Evolutionary conservation across 2,113 vertebrate genomes (phyloP).

Genomic region (Origma solitaria): DNA sequence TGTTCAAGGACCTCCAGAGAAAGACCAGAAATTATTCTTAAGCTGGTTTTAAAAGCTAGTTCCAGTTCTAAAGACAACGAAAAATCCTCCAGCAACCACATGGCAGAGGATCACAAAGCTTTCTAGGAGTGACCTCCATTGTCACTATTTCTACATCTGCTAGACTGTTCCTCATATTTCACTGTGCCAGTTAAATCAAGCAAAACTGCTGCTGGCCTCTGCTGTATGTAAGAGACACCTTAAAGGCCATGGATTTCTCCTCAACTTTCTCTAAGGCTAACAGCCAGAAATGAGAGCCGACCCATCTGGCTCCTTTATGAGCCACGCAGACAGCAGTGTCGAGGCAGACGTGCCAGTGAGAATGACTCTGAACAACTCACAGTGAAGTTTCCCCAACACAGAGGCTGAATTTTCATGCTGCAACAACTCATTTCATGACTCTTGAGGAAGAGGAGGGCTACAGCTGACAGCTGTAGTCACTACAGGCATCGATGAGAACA

Average conservation of each 20-base stretch:
- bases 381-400: slow-evolving; percentile 3
- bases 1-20: neutral
- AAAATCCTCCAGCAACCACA: neutral
- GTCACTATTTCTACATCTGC: neutral
- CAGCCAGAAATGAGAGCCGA: neutral
- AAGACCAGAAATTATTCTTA: neutral
- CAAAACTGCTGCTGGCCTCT: neutral
- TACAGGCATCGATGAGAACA: slow-evolving; percentile 18
- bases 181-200: neutral
- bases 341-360: neutral
- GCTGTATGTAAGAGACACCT: neutral
- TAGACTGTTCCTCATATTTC: neutral
- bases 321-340: neutral
- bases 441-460: slow-evolving; percentile 57
- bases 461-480: slow-evolving; percentile 28
- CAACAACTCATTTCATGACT: slow-evolving; percentile 56
- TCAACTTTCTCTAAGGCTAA: neutral
- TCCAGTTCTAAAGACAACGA: neutral
- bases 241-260: slow-evolving; percentile 4
- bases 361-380: slow-evolving; percentile 26
- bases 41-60: neutral
- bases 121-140: neutral
- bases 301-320: slow-evolving; percentile 42
- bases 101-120: neutral
- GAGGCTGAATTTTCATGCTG: slow-evolving; percentile 35